These are phyloP conservation scores for Anarhynchus alexandrinus DNA, from an alignment of 2,113 vertebrate genomes.

Conservation along the genomic window DNA sequence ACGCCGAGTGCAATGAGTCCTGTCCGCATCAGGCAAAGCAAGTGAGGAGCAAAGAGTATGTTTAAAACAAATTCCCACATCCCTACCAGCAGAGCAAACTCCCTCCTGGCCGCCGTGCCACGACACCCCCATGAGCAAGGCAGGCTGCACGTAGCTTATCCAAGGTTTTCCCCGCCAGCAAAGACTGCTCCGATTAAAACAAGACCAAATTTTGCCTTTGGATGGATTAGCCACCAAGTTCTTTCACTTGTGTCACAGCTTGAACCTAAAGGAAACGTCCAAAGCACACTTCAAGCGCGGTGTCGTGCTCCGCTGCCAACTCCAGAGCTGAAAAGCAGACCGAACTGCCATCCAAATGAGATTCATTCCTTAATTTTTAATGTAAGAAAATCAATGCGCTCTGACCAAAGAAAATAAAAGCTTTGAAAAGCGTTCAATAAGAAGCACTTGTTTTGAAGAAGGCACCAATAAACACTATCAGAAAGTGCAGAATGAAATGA, in stretches of 20 bases:
- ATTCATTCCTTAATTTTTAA: background rate
- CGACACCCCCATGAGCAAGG: background rate
- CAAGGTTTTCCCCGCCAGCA: background rate
- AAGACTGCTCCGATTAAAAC: background rate
- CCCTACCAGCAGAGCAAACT: background rate
- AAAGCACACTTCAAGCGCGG: fast-evolving
- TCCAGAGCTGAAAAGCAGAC: background rate
- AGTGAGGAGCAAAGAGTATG: fast-evolving
- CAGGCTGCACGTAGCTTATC: too few relatives aligned
- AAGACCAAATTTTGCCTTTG: background rate
- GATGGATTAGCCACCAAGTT: background rate
- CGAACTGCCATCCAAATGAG: background rate
- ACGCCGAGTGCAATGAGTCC: fast-evolving
- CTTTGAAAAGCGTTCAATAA: background rate
- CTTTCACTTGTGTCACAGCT: background rate
- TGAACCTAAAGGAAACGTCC: background rate
- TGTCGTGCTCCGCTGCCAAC: background rate
- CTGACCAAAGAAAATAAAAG: background rate
- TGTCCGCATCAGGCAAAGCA: too few relatives aligned
- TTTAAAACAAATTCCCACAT: background rate
- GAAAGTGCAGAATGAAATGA: background rate
- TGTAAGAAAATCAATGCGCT: background rate
- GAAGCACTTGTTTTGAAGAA: background rate
- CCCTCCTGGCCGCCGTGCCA: background rate
- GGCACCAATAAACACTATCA: background rate